phyloP scores from a whole-genome alignment of 2,888 invertebrate species.

The Cecidostiba fungosa region DNA sequence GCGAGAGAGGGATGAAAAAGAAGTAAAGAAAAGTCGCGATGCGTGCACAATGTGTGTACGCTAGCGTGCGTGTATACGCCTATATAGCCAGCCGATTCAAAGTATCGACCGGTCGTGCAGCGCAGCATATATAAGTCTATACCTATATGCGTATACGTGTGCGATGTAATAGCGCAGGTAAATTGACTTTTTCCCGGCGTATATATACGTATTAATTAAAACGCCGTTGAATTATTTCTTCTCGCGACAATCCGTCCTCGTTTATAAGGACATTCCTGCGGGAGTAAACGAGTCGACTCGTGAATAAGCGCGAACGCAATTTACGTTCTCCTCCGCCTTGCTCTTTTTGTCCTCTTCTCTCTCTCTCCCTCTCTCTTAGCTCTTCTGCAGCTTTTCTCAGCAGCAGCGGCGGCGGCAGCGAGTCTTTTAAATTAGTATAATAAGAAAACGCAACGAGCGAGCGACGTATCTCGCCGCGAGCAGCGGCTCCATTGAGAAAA shows the following conservation, averaged over 20 bases:
- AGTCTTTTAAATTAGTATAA: conserved; percentile 48
- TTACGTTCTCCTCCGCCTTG: conserved; percentile 37
- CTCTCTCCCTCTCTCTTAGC: background rate
- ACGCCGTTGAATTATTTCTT: conserved; percentile 61
- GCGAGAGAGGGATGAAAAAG: conserved; percentile 15
- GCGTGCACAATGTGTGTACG: background rate
- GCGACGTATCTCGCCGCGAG: conserved; percentile 8
- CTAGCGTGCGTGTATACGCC: background rate
- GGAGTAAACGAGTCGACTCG: conserved; percentile 48
- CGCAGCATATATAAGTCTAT: background rate
- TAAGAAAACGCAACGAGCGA: conserved; percentile 27
- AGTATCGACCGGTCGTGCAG: conserved; percentile 9
- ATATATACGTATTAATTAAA: conserved; percentile 61
- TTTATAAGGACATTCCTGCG: conserved; percentile 57
- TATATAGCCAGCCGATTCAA: background rate
- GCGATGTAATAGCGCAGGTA: background rate
- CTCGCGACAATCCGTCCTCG: conserved; percentile 61
- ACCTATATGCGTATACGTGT: background rate
- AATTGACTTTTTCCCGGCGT: conserved; percentile 40
- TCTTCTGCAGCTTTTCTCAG: background rate
- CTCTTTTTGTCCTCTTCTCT: conserved; percentile 9
- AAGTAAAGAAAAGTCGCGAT: conserved; percentile 13
- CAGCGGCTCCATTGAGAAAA: background rate
- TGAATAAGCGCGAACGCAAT: conserved; percentile 60
- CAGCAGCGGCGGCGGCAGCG: conserved; percentile 9